phyloP scores from a whole-genome alignment of 2,888 invertebrate species.

The Pristionchus maxplancki region DNA sequence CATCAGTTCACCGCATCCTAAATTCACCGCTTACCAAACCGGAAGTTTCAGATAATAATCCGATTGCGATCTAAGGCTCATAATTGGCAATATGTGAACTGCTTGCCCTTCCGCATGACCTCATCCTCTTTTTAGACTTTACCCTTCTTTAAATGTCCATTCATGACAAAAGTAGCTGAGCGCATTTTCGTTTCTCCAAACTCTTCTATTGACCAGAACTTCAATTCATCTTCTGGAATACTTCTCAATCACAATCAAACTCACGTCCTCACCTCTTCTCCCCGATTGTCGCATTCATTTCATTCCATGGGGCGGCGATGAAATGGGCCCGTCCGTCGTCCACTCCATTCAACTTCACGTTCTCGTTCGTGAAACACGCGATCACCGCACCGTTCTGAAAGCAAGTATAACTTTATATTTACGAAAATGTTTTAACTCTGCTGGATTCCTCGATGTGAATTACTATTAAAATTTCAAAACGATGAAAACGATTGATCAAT shows the following conservation, averaged over 20 bases:
- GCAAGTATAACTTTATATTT: not conserved
- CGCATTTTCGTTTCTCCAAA: no score
- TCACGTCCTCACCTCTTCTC: conserved; percentile 23
- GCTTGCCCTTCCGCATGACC: not conserved
- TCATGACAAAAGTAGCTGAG: no score
- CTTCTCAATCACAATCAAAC: not conserved
- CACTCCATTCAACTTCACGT: conserved; percentile 64
- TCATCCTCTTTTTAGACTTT: conserved; percentile 9
- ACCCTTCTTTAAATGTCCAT: no score
- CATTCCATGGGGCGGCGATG: conserved; percentile 57
- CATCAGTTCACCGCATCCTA: not conserved
- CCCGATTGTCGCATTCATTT: conserved; percentile 51
- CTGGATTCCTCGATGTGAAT: no score
- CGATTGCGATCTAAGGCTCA: not conserved
- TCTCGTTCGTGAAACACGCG: conserved; percentile 67
- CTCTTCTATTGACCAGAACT: no score
- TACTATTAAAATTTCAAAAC: no score
- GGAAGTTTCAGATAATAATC: not conserved
- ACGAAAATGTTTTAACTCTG: not conserved
- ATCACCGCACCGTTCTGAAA: conserved; percentile 71
- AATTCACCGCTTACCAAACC: not conserved
- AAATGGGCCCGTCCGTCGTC: conserved; percentile 10
- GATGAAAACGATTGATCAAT: no score
- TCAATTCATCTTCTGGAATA: not conserved
- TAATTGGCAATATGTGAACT: not conserved